Percentiles rank a stretch among this genome's conserved stretches.
Evolutionary conservation across 2,888 invertebrate genomes (phyloP).

Genomic region (Helobdella robusta): DNA sequence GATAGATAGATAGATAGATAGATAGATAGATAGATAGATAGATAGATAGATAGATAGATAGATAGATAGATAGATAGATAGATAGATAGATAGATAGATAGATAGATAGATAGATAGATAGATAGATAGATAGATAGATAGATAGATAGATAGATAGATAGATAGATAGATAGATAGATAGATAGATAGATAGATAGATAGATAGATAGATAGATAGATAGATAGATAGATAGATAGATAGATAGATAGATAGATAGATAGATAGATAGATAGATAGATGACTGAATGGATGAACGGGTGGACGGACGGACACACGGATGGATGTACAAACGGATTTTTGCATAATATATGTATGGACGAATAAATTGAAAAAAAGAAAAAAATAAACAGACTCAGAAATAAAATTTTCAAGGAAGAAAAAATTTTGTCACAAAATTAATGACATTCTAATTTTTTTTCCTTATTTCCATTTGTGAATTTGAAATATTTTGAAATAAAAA

Average conservation of each 20-base stretch:
- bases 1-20: slow-evolving; percentile 18
- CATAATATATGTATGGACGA: too few relatives aligned
- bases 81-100: slow-evolving; percentile 18
- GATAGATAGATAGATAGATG: slow-evolving; percentile 2
- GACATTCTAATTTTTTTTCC: too few relatives aligned
- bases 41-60: slow-evolving; percentile 18
- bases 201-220: slow-evolving; percentile 18
- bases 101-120: slow-evolving; percentile 18
- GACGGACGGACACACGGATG: not conserved
- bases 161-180: slow-evolving; percentile 18
- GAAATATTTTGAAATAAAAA: too few relatives aligned
- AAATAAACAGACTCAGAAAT: too few relatives aligned
- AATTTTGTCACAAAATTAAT: too few relatives aligned
- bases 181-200: slow-evolving; percentile 18
- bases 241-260: slow-evolving; percentile 2
- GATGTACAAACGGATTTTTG: not conserved
- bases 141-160: slow-evolving; percentile 18
- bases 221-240: slow-evolving; percentile 18
- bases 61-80: slow-evolving; percentile 18
- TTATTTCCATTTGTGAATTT: too few relatives aligned
- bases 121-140: slow-evolving; percentile 18
- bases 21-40: slow-evolving; percentile 18
- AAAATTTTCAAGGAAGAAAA: too few relatives aligned
- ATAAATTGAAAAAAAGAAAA: too few relatives aligned
- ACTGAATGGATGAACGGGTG: not conserved